Conservation (phyloP, 2,113 vertebrate species). For the Turnix velox region DNA sequence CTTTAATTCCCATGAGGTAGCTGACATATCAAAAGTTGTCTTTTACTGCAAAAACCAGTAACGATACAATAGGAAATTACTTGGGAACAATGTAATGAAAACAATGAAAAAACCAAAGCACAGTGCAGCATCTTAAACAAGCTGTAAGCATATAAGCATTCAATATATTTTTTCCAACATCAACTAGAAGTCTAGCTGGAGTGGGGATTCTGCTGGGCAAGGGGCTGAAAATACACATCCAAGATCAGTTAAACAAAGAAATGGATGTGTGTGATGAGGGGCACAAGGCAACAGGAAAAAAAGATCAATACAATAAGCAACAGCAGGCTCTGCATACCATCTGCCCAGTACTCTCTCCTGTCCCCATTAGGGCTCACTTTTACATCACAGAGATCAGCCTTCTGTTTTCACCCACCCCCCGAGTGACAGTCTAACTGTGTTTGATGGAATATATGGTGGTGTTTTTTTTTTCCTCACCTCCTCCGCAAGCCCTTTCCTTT, state of each 20-base stretch:
- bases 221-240: background rate
- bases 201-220: background rate
- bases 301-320: background rate
- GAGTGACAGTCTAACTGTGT: background rate
- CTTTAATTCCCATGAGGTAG: background rate
- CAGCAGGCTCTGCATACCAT: background rate
- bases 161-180: background rate
- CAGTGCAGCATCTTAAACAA: background rate
- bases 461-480: slow-evolving; percentile 35
- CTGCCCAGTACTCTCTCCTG: background rate
- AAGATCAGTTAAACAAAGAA: background rate
- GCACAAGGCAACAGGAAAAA: background rate
- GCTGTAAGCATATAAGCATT: background rate
- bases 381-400: background rate
- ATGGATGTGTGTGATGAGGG: background rate
- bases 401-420: slow-evolving; percentile 20
- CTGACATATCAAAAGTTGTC: background rate
- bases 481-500: slow-evolving; percentile 39
- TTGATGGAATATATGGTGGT: slow-evolving; percentile 23
- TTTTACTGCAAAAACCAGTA: background rate
- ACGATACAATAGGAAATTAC: background rate
- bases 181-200: background rate
- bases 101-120: background rate
- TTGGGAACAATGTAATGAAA: background rate
- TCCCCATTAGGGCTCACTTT: background rate